Percentiles rank a stretch among this genome's conserved stretches.
phyloP scores from a whole-genome alignment of 2,888 invertebrate genomes.

The Philaethria dido region DNA sequence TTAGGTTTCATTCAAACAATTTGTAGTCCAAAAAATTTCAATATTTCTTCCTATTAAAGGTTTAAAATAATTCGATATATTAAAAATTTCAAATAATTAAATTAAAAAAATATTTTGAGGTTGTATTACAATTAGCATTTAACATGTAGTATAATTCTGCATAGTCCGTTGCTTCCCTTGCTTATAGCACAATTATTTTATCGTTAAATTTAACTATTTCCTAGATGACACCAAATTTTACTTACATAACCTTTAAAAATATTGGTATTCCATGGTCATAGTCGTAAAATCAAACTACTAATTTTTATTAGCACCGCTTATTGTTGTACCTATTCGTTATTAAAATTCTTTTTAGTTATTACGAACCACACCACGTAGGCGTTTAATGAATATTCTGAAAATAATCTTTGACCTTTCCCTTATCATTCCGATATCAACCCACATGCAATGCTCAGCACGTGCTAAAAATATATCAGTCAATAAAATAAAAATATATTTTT shows the following conservation, averaged over 20 bases:
- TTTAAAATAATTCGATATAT: too few species aligned
- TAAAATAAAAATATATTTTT: neutral
- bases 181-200: too few species aligned
- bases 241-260: neutral
- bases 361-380: neutral
- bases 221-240: neutral
- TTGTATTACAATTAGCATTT: too few species aligned
- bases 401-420: slow-evolving; percentile 13
- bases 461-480: neutral
- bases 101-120: too few species aligned
- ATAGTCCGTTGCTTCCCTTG: too few species aligned
- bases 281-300: neutral
- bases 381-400: slow-evolving; percentile 12
- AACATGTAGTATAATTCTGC: too few species aligned
- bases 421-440: slow-evolving; percentile 12
- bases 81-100: too few species aligned
- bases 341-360: neutral
- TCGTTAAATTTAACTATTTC: too few species aligned
- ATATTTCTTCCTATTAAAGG: too few species aligned
- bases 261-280: neutral
- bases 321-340: neutral
- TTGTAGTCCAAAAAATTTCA: too few species aligned
- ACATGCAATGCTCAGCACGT: neutral
- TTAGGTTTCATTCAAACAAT: too few species aligned
- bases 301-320: neutral